phyloP scores from a whole-genome alignment of 2,888 invertebrate species.

The Sphaerophoria rueppellii region DNA sequence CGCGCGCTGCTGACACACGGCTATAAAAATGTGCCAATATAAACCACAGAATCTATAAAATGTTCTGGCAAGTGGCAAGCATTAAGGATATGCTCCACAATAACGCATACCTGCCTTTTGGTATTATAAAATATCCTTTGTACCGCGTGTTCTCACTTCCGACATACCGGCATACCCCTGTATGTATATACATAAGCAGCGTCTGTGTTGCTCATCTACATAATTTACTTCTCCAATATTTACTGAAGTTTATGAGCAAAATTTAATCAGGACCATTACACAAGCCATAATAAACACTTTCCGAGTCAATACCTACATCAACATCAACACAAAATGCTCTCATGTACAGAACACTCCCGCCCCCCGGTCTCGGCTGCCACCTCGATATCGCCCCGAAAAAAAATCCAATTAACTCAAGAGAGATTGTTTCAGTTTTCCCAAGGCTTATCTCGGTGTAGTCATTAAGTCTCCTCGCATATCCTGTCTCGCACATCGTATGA shows the following conservation, averaged over 20 bases:
- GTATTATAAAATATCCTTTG: constrained; percentile 46
- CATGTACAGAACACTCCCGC: not conserved
- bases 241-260: constrained; percentile 71
- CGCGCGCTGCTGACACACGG: constrained; percentile 14
- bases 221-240: constrained; percentile 73
- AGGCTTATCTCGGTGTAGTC: constrained; percentile 72
- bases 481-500: constrained; percentile 66
- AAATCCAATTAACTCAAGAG: constrained; percentile 74
- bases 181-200: not conserved
- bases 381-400: not conserved
- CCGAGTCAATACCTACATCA: constrained; percentile 42
- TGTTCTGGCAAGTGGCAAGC: constrained; percentile 5
- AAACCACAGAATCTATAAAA: constrained; percentile 40
- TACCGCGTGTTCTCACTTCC: constrained; percentile 14
- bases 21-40: constrained; percentile 34
- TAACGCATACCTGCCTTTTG: constrained; percentile 4
- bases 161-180: not conserved
- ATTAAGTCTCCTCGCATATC: constrained; percentile 65
- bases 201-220: constrained; percentile 67
- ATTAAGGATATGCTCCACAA: constrained; percentile 28
- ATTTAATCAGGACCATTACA: constrained; percentile 72
- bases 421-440: constrained; percentile 73
- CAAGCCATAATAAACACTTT: constrained; percentile 70
- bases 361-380: not conserved
- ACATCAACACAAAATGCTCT: constrained; percentile 19